Evolutionary conservation across 2,113 vertebrate genomes (phyloP), one percentile per base, ranked within the genome.

Genomic region (Barbus barbus): DNA sequence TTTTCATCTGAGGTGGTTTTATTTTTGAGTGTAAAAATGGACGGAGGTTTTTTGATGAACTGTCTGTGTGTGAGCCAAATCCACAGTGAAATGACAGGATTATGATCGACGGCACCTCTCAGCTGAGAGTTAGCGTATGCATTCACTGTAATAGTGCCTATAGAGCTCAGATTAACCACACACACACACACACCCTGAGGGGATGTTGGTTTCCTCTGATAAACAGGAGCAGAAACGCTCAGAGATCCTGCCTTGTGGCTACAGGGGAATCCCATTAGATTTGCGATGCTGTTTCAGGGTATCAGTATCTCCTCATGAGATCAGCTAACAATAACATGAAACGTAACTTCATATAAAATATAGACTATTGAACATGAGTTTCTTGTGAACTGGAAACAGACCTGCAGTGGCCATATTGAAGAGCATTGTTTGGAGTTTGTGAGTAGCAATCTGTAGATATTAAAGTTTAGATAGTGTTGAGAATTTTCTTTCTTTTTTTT

Each of bases 151-250:
- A 9, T 33, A 51, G 44, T 41, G 56, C n/a, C 26, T 44, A 12
- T 61, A 44, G 77, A 44, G 13, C 33, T 36, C 53, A 60, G 76
- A 41, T 38, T 63, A 28, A 13, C 14, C 44, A 31, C 8, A 48
- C 83, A 82, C 63, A 61, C 38, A 75, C 48, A 51, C 48, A 51
- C 31, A 48, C 81, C 86, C 76, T 75, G 69, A 80, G 81, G 86
- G 76, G 65, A 73, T 81, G 60, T 85, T 85, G 84, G 80, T 81
- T 87, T 87, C 81, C 76, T 48, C 58, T 79, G 84, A 87, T 87
- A 79, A 87, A 65, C 33, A 61, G 9, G 36, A 69, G 81, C 76
- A 65, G 46, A 78, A 58, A 78, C 61, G 65, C 16, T 78, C 44
- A 9, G 65, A 51, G 84, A 65, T 83, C 78, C 41, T 85, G 83